Base-by-base conservation (phyloP, 2,888 invertebrate species). In the Ophion slaviceki region DNA sequence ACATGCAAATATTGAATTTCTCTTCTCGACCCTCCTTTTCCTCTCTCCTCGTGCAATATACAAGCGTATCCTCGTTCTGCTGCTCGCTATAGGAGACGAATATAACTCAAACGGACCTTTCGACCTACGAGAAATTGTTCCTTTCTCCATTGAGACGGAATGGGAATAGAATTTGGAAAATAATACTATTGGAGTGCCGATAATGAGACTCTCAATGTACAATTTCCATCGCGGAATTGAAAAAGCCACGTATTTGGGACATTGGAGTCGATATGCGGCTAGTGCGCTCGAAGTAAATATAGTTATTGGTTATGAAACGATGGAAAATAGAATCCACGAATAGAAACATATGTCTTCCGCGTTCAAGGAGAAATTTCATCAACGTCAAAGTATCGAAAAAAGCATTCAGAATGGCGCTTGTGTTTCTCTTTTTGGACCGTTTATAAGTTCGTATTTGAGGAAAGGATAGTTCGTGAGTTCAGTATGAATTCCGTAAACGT, bases 1-100 rank as follows among this genome's bases (percentile, higher is more conserved):
- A 90, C 90, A 90, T 89, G 89, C 91, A 90, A 91, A 91, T 90
- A 90, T 90, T 90, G 90, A 90, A 91, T 90, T 89, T 89, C 88
- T 88, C 87, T 87, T 84, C 80, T 64, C 82, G 72, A 80, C 71
- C 68, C 77, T 57, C 80, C 66, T 47, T 57, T 67, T 79, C 71
- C 47, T 71, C 71, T 62, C 78, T 24, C 70, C 11, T 59, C n/a
- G 20, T n/a, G 36, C 53, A 77, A 72, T 77, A 68, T 78, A 74
- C 76, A 32, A 62, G 61, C 66, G 61, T 72, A 68, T 53, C 77
- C 75, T 68, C 62, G n/a, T 74, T 77, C 72, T 45, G 45, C 62
- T 53, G 24, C 59, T 62, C 70, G 28, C 71, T 59, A 53, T 75
- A 47, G 11, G 78, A 70, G 80, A 79, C 75, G 78, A 76, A 79